Conservation (phyloP, 2,888 invertebrate genomes). For the Cheilosia grossa region DNA sequence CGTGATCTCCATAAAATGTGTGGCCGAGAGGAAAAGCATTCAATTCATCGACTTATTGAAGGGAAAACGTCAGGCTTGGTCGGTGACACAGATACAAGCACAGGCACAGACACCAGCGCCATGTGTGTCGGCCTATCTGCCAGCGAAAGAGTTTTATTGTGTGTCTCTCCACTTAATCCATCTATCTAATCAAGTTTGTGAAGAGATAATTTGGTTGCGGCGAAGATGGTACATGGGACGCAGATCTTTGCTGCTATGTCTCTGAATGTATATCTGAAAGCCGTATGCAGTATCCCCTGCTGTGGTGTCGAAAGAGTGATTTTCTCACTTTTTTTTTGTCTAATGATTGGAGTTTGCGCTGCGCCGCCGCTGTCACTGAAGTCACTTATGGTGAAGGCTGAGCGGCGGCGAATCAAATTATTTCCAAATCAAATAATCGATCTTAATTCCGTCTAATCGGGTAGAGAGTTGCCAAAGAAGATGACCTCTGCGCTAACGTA, state of each 20-base stretch:
- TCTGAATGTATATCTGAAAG: too few relatives aligned
- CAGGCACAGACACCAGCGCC: constrained; percentile 53
- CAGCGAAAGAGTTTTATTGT: constrained; percentile 63
- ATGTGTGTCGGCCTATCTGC: constrained; percentile 67
- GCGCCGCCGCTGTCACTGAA: constrained; percentile 52
- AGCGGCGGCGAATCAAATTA: constrained; percentile 56
- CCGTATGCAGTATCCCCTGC: constrained; percentile 8
- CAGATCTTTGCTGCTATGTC: too few relatives aligned
- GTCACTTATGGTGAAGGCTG: constrained; percentile 61
- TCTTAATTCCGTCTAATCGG: constrained; percentile 79
- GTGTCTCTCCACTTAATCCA: constrained; percentile 64
- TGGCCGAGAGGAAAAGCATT: constrained; percentile 9
- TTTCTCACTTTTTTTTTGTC: constrained; percentile 56
- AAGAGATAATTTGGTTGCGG: constrained; percentile 67
- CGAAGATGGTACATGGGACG: constrained; percentile 54
- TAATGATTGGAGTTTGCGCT: constrained; percentile 22
- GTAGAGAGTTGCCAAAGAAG: constrained; percentile 47
- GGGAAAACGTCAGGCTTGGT: constrained; percentile 41
- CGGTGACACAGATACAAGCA: not conserved
- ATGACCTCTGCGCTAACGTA: constrained; percentile 46
- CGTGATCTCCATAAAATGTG: constrained; percentile 70
- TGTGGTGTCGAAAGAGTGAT: constrained; percentile 66
- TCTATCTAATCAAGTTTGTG: constrained; percentile 67
- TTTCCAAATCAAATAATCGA: constrained; percentile 82
- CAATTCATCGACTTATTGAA: constrained; percentile 45